These are phyloP conservation scores for Ctena decussata DNA, from an alignment of 2,888 invertebrate species.

Conservation along the genomic window DNA sequence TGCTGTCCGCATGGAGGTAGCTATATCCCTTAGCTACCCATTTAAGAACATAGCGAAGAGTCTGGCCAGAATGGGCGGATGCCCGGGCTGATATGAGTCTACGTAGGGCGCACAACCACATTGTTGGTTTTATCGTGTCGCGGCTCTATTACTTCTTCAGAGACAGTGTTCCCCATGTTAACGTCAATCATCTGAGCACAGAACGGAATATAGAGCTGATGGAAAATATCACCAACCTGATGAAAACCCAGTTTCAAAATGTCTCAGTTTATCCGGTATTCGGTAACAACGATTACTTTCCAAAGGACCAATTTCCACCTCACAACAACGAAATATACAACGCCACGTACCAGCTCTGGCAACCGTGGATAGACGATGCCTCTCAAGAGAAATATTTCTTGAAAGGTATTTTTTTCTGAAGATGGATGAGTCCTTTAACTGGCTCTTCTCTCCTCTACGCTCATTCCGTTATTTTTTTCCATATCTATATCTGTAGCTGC, in stretches of 20 bases:
- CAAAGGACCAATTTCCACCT: constrained; percentile 88
- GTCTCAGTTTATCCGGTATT: constrained; percentile 95
- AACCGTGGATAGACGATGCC: constrained; percentile 91
- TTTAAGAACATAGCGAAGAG: too few species aligned
- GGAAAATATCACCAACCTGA: constrained; percentile 91
- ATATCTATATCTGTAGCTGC: too few species aligned
- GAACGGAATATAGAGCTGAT: constrained; percentile 92
- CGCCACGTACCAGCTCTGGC: constrained; percentile 89
- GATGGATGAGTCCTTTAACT: too few species aligned
- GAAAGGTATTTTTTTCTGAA: constrained; percentile 91
- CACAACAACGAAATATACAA: constrained; percentile 87
- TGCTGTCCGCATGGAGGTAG: too few species aligned
- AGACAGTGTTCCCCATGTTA: constrained; percentile 93
- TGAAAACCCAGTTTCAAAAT: constrained; percentile 88
- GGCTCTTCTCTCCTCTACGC: too few species aligned
- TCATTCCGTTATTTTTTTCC: too few species aligned
- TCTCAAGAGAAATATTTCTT: constrained; percentile 94
- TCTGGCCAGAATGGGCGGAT: too few species aligned
- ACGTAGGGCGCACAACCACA: too few species aligned
- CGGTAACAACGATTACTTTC: constrained; percentile 93
- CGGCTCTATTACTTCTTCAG: too few species aligned
- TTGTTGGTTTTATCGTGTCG: too few species aligned
- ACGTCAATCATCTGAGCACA: constrained; percentile 90
- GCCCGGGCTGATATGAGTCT: too few species aligned
- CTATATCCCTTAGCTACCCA: too few species aligned